phyloP scores from a whole-genome alignment of 1,140 invertebrate genomes.

The Scaptodrosophila lebanonensis region DNA sequence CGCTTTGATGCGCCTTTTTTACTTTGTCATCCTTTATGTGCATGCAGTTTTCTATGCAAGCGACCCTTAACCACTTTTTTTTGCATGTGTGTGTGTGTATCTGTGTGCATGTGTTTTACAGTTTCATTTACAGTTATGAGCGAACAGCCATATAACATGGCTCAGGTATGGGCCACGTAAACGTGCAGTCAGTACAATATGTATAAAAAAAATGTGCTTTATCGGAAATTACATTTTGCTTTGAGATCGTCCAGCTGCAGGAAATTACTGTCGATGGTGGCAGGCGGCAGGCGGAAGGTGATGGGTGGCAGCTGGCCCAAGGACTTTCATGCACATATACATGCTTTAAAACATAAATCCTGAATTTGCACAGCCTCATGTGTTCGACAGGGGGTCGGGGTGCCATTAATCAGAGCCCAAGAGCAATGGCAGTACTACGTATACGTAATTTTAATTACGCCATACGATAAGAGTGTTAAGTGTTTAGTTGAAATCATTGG shows the following conservation, averaged over 20 bases:
- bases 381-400: too few relatives aligned
- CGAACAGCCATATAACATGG: constrained; percentile 43
- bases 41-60: too few relatives aligned
- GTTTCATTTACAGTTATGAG: constrained; percentile 31
- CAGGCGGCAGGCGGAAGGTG: constrained; percentile 16
- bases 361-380: constrained; percentile 32
- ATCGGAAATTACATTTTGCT: constrained; percentile 68
- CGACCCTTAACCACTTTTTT: too few relatives aligned
- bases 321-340: too few relatives aligned
- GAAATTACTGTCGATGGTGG: constrained; percentile 65
- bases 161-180: constrained; percentile 18
- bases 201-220: constrained; percentile 39
- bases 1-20: constrained; percentile 45
- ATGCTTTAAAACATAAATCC: constrained; percentile 36
- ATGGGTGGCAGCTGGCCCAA: too few relatives aligned
- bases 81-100: constrained; percentile 14
- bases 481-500: constrained; percentile 3
- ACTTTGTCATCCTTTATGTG: constrained; percentile 37
- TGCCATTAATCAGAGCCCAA: constrained; percentile 41
- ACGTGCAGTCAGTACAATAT: constrained; percentile 22
- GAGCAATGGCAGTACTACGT: constrained; percentile 30
- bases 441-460: constrained; percentile 49
- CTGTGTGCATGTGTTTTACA: constrained; percentile 1
- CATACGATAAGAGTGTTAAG: constrained; percentile 49
- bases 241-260: constrained; percentile 49